Percentiles rank a stretch among this genome's conserved stretches.
Conservation (phyloP, 2,888 invertebrate species). For the Metellina segmentata region DNA sequence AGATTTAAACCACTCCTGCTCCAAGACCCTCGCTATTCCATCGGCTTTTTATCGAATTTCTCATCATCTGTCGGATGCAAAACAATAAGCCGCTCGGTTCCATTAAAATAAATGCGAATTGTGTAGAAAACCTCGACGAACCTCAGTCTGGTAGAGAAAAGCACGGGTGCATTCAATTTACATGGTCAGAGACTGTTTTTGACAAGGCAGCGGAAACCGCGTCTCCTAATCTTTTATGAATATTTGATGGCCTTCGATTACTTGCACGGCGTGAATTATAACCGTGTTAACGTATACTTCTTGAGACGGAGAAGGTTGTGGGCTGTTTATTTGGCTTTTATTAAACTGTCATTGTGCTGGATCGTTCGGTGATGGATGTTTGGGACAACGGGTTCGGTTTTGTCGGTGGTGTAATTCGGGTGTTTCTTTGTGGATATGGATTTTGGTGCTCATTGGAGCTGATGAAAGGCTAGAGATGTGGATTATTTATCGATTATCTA, state of each 20-base stretch:
- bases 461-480: background rate
- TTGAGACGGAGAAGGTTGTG: background rate
- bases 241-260: slow-evolving; percentile 66
- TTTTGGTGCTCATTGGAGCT: background rate
- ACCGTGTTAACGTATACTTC: background rate
- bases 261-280: slow-evolving; percentile 40
- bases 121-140: background rate
- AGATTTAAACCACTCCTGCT: slow-evolving; percentile 29
- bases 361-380: slow-evolving; percentile 2
- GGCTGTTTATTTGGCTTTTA: slow-evolving; percentile 38
- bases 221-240: slow-evolving; percentile 47
- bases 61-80: slow-evolving; percentile 49
- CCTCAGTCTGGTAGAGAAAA: background rate
- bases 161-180: slow-evolving; percentile 61
- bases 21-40: background rate
- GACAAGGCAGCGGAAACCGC: slow-evolving; percentile 16
- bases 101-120: slow-evolving; percentile 59
- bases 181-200: slow-evolving; percentile 46
- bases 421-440: background rate
- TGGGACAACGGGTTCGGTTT: background rate
- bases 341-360: slow-evolving; percentile 35
- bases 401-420: background rate
- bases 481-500: background rate
- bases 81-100: slow-evolving; percentile 57
- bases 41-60: slow-evolving; percentile 56